These are phyloP conservation scores for Cherax destructor DNA, from an alignment of 1,140 invertebrate genomes.

Conservation along the genomic window DNA sequence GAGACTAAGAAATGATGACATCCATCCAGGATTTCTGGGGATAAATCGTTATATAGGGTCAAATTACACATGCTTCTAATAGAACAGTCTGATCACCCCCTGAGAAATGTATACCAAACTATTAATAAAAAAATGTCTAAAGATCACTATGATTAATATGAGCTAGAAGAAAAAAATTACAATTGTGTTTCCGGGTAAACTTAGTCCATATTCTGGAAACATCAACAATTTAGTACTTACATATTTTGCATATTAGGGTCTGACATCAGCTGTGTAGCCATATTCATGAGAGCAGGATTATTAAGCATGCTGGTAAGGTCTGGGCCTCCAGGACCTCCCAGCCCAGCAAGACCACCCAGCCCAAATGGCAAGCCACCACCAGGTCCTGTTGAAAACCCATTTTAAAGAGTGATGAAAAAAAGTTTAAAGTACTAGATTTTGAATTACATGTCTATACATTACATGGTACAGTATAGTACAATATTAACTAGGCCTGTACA, in stretches of 20 bases:
- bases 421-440: not conserved
- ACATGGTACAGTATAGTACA: no score
- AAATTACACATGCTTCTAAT: no score
- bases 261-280: constrained; percentile 86
- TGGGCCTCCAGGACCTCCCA: constrained; percentile 70
- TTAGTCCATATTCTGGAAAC: not conserved
- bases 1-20: no score
- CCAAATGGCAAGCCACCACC: constrained; percentile 31
- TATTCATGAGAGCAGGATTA: constrained; percentile 85
- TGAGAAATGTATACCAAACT: no score
- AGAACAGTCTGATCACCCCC: no score
- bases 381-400: not conserved
- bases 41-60: no score
- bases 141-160: no score
- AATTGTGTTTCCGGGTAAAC: not conserved
- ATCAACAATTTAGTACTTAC: constrained; percentile 75
- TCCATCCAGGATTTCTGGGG: no score
- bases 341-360: constrained; percentile 39
- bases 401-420: not conserved
- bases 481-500: no score
- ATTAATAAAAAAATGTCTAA: no score
- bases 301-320: constrained; percentile 77
- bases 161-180: no score
- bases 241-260: constrained; percentile 87
- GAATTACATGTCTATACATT: no score